Evolutionary conservation across 2,888 invertebrate genomes (phyloP), one percentile per base, ranked within the genome.

Genomic region (Matsumyia berberina): DNA sequence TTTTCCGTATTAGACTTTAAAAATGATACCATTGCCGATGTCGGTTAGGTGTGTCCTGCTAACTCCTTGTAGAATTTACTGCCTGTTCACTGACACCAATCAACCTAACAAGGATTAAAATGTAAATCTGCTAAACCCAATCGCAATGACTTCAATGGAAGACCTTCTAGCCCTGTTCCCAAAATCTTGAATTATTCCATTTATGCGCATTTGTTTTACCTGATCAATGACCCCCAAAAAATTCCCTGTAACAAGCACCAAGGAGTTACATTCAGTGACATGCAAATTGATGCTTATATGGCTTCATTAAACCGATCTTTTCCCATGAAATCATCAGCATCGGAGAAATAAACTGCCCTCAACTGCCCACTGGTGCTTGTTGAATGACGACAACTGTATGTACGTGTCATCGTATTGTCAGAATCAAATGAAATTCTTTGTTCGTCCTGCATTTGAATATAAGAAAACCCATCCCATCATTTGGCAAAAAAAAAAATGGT

Each of bases 231-330:
- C 62, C 74, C 35, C 37, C 51, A 11, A 35, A 12, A 39, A 62
- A 62, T 37, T 51, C 35, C 17, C 1, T 8, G 0, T 19, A 33
- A 70, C 39, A 55, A 29, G 9, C 31, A 19, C 15, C 46, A 29
- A 33, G 6, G 49, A 49, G 19, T 37, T 62, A 11, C 62, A 67
- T 55, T 15, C 55, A 76, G 42, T 44, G 80, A 79, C 80, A 85
- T 85, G 85, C 80, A 85, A 85, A 85, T 80, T 76, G 74, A 64
- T 60, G 49, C 76, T 70, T 66, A 53, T 80, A 80, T 66, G 85
- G 85, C 80, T 85, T 85, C 85, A 85, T 85, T 80, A 85, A 79
- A 70, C 64, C 60, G 74, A 85, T 69, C 66, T 49, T 31, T 85
- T 80, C 76, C 70, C 79, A 85, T 60, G 85, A 76, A 80, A 80